Evolutionary conservation across 2,888 invertebrate species (phyloP).

Genomic region (Xiphydria camelus): DNA sequence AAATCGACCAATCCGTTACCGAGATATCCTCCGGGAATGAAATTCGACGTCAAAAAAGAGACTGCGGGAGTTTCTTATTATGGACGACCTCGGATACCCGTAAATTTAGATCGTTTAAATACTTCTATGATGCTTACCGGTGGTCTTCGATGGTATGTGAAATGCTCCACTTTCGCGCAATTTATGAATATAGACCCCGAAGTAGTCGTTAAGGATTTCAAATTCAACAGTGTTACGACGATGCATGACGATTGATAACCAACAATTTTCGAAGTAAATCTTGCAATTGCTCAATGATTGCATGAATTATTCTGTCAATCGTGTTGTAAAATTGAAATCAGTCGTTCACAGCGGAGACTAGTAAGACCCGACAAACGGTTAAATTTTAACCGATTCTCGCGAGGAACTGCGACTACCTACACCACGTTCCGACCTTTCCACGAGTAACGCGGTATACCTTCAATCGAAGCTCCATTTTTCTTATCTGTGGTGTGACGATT

Average conservation of each 20-base stretch:
- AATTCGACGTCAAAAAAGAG: conserved; percentile 26
- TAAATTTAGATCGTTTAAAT: conserved; percentile 57
- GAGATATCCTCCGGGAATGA: conserved; percentile 29
- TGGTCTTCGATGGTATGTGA: conserved; percentile 60
- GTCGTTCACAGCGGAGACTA: no score
- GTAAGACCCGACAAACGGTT: no score
- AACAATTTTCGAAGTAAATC: background rate
- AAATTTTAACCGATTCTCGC: no score
- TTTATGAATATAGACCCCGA: conserved; percentile 61
- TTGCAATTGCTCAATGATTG: background rate
- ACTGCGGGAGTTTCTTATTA: conserved; percentile 56
- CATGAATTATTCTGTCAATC: background rate
- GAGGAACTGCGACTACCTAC: no score
- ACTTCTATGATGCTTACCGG: conserved; percentile 63
- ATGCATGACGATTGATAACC: background rate
- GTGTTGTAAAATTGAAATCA: background rate
- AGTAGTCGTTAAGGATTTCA: conserved; percentile 58
- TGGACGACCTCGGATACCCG: conserved; percentile 55
- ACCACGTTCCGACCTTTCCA: no score
- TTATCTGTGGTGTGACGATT: no score
- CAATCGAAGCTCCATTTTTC: no score
- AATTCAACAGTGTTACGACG: conserved; percentile 2
- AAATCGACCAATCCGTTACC: conserved; percentile 61
- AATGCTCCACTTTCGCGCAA: conserved; percentile 60
- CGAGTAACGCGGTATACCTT: no score